Evolutionary conservation across 1,140 invertebrate genomes (phyloP), one percentile per base, ranked within the genome.

Genomic region (Cydia strobilella): DNA sequence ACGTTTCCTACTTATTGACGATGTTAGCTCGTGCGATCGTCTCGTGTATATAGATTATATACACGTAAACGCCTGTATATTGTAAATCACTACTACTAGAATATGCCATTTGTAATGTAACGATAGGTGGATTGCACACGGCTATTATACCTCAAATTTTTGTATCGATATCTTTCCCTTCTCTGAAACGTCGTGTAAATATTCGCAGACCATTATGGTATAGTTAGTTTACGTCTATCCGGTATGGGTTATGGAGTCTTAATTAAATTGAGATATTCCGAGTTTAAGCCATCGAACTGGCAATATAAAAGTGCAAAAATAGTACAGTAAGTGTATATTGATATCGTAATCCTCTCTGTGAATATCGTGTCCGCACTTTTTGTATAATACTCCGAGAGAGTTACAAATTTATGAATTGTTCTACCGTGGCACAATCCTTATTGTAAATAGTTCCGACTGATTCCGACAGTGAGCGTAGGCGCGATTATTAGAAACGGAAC

Each of bases 201-300:
- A 90, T 81, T 81, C 73, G 75, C 74, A 75, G 77, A 84, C 78
- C 80, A 79, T 83, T 88, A 83, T 84, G 81, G 73, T 81, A 51
- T 86, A 85, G 84, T 83, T 88, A 88, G 79, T 45, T 81, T 82
- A 76, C 79, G 82, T 88, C 86, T 80, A 83, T 83, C 75, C 80
- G 80, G 81, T 80, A 85, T 87, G 88, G 84, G 89, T 90, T 91
- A 92, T 92, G 81, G 88, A 86, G 82, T 90, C 90, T 92, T 90
- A 87, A 92, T 90, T 80, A 90, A 92, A 91, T 91, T 91, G 86
- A 92, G 87, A 92, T 92, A 87, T 91, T 90, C 87, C 88, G 90
- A 90, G 89, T 92, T 92, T 92, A 92, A 90, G 90, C 89, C 90
- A 87, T 74, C 83, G 72, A 88, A 83, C 77, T 87, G 90, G 90